Evolutionary conservation across 2,113 vertebrate genomes (phyloP), one percentile per base, ranked within the genome.

Genomic region (Numida meleagris): DNA sequence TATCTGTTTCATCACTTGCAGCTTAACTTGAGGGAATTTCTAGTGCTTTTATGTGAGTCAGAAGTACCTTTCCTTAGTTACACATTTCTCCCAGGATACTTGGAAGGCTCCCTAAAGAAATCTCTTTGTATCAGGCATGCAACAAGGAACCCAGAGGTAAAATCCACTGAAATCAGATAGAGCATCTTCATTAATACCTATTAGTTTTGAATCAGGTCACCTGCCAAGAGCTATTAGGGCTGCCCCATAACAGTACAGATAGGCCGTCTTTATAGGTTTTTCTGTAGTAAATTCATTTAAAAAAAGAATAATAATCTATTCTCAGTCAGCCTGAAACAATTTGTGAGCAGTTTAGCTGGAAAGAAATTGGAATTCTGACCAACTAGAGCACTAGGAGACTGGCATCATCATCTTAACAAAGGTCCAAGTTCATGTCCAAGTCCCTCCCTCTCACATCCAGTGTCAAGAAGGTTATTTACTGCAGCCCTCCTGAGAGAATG

Each of bases 381-480:
- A 90, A 51, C 14, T 75, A 24, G 27, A 86, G 23, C 63, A 24
- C 29, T 78, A 23, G 38, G 38, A 92, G 73, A 90, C 51, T 48
- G 34, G 61, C 70, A 90, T 9, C 66, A 24, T 51, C 80, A 67
- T 62, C 59, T 91, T 33, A 80, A 62, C 27, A 79, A 79, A 85
- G 58, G 48, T 73, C 40, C 45, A 71, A 88, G 67, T 71, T 63
- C 25, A 68, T 51, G 23, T 75, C 86, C 77, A 86, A n/a, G 77
- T 15, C 40, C 73, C 42, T 75, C 63, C 65, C 50, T 75, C 55
- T 74, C 29, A 88, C 76, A 88, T 55, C 8, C 72, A 63, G 19
- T 88, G 72, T 86, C 73, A 86, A 74, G 51, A 34, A 78, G 45
- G 82, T 80, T 91, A 91, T 86, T 86, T 72, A 86, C 31, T 38